Conservation (phyloP, 2,113 vertebrate species). For the Alectura lathami region DNA sequence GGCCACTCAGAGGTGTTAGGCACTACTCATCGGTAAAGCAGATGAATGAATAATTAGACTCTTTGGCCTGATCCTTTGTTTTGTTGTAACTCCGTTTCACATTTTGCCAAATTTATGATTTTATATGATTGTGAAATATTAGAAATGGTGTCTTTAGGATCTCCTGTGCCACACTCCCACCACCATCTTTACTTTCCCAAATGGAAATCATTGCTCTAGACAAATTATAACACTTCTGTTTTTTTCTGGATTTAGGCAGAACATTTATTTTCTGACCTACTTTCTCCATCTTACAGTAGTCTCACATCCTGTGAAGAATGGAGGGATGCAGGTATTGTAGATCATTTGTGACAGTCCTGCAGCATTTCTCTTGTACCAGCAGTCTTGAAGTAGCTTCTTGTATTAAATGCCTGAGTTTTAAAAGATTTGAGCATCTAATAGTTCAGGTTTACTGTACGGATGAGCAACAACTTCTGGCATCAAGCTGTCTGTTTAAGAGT, state of each 20-base stretch:
- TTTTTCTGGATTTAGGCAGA: not conserved
- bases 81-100: not conserved
- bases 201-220: not conserved
- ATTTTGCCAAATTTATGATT: not conserved
- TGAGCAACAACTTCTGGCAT: not conserved
- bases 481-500: not conserved
- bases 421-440: not conserved
- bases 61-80: not conserved
- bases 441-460: not conserved
- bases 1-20: not conserved
- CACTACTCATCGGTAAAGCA: not conserved
- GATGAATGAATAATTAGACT: too few species aligned
- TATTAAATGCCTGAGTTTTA: not conserved
- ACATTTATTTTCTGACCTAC: not conserved
- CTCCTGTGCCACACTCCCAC: fast-evolving
- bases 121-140: not conserved
- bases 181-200: not conserved
- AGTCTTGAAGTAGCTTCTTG: not conserved
- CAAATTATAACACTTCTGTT: not conserved
- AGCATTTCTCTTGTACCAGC: not conserved
- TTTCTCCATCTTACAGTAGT: not conserved
- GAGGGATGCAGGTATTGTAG: not conserved
- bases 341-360: not conserved
- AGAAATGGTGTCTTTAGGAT: not conserved
- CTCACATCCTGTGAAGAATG: not conserved